Conservation (phyloP, 2,113 vertebrate genomes). For the Chaenocephalus aceratus region DNA sequence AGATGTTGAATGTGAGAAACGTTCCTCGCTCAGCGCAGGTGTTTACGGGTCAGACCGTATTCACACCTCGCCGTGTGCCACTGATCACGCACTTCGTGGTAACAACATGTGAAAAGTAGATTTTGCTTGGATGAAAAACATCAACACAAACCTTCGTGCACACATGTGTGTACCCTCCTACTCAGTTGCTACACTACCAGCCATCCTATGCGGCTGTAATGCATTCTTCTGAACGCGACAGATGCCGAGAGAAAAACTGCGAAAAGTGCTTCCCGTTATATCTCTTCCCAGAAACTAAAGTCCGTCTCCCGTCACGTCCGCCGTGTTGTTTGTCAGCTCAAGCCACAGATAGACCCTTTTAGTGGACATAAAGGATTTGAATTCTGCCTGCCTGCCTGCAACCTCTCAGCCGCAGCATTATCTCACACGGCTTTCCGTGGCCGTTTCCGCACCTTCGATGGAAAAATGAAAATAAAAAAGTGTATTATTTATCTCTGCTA, state of each 20-base stretch:
- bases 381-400: conserved; percentile 20
- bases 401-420: conserved; percentile 27
- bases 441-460: conserved; percentile 60
- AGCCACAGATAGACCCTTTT: conserved; percentile 41
- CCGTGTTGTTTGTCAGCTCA: conserved; percentile 29
- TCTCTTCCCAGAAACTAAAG: conserved; percentile 42
- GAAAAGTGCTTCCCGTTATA: conserved; percentile 27
- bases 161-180: conserved; percentile 65
- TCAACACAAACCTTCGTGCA: conserved; percentile 21
- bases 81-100: background rate
- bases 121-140: background rate
- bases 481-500: conserved; percentile 71
- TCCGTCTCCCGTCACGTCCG: conserved; percentile 26
- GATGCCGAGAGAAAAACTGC: conserved; percentile 57
- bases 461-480: conserved; percentile 51
- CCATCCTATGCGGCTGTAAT: conserved; percentile 68
- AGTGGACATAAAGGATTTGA: conserved; percentile 53
- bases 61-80: background rate
- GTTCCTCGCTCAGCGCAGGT: conserved; percentile 1
- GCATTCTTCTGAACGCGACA: conserved; percentile 62
- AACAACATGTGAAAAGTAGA: background rate
- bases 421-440: background rate
- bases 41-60: background rate
- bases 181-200: conserved; percentile 48
- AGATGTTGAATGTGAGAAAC: background rate